These are phyloP conservation scores for Austrofundulus limnaeus DNA, from an alignment of 2,113 vertebrate species.

Conservation along the genomic window DNA sequence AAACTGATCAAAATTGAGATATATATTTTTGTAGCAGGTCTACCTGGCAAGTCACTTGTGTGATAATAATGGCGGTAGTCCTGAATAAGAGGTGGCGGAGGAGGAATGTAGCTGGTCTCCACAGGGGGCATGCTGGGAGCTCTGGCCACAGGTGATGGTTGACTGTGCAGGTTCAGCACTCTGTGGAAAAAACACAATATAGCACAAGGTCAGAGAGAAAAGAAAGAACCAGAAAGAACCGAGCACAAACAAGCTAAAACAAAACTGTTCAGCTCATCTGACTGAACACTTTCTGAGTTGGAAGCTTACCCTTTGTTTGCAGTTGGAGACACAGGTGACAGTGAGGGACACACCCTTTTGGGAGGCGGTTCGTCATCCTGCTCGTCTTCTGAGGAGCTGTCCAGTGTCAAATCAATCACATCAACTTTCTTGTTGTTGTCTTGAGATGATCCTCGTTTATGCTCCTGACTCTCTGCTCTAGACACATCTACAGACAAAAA, in stretches of 20 bases:
- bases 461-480: slow-evolving; percentile 84
- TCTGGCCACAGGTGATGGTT: slow-evolving; percentile 90
- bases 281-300: not conserved
- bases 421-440: slow-evolving; percentile 90
- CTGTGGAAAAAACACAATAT: slow-evolving; percentile 50
- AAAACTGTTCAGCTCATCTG: not conserved
- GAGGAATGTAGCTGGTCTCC: slow-evolving; percentile 95
- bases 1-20: too few relatives aligned
- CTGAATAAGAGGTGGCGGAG: slow-evolving; percentile 90
- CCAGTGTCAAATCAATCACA: slow-evolving; percentile 95
- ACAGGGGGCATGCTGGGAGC: slow-evolving; percentile 94
- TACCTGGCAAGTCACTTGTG: slow-evolving; percentile 93
- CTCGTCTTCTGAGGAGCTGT: slow-evolving; percentile 96
- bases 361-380: slow-evolving; percentile 89
- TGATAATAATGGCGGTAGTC: slow-evolving; percentile 98
- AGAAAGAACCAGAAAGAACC: not conserved
- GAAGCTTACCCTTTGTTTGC: slow-evolving; percentile 87
- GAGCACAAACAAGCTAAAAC: not conserved
- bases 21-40: not conserved
- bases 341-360: slow-evolving; percentile 90
- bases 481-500: slow-evolving; percentile 77
- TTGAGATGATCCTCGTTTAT: slow-evolving; percentile 83
- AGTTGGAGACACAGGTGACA: slow-evolving; percentile 90
- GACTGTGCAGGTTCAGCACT: slow-evolving; percentile 90
- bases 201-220: slow-evolving; percentile 3